Evolutionary conservation across 1,140 invertebrate genomes (phyloP), one percentile per base, ranked within the genome.

Genomic region (Drosophila sturtevanti): DNA sequence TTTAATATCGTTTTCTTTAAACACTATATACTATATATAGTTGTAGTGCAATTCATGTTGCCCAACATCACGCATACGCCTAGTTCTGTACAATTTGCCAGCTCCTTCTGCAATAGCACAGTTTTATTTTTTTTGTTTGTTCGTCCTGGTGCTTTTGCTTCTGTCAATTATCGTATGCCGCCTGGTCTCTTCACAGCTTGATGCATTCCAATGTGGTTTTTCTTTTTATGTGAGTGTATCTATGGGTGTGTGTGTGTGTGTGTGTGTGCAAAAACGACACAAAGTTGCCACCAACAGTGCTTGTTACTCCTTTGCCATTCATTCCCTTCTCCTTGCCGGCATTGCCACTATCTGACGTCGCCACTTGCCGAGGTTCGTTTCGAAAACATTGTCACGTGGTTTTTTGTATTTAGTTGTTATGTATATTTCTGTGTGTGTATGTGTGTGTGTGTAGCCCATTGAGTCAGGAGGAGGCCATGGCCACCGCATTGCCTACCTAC

Each of bases 341-440:
- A 48, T 48, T 48, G 41, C 18, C 41, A 48, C 41, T 48, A 48
- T 48, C 41, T 48, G 41, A 48, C 41, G 41, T 18, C 41, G 18
- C 14, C 41, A 48, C 9, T 48, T 9, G 41, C 11, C 24, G n/a
- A 14, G 52, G 24, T 55, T 55, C 27, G 27, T 24, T 55, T 31
- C 52, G 61, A 72, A 86, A 78, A 87, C 81, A 87, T 86, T 86
- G 82, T 86, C 81, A 86, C 81, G 81, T 86, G 81, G 81, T 87
- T 87, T 44, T 85, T 87, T 79, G 75, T 86, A 86, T 87, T 86
- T 86, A 81, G 81, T 75, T 87, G 75, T 62, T 56, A n/a, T n/a
- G n/a, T n/a, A n/a, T n/a, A n/a, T n/a, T n/a, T n/a, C n/a, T n/a
- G n/a, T n/a, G n/a, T n/a, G n/a, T n/a, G n/a, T n/a, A n/a, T n/a